Conservation (phyloP, 2,113 vertebrate genomes). For the Silurus meridionalis region DNA sequence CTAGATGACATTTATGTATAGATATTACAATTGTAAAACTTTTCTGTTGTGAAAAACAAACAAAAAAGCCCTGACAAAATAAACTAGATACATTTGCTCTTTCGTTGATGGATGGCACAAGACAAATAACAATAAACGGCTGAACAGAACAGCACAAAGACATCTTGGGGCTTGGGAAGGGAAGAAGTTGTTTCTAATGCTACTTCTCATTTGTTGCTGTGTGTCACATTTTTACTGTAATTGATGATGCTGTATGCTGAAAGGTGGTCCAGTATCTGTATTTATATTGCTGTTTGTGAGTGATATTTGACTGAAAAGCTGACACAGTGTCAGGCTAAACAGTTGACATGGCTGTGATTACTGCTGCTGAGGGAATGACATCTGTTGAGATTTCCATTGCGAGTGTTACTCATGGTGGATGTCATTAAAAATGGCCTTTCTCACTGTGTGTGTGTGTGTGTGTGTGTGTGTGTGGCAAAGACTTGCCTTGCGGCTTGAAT, state of each 20-base stretch:
- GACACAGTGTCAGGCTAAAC: slow-evolving; percentile 20
- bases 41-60: background rate
- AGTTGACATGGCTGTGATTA: slow-evolving; percentile 45
- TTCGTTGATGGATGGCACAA: background rate
- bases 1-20: slow-evolving; percentile 24
- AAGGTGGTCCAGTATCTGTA: slow-evolving; percentile 18
- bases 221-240: slow-evolving; percentile 2
- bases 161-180: background rate
- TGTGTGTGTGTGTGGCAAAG: slow-evolving; percentile 35
- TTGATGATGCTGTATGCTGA: background rate
- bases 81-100: background rate
- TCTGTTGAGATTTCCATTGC: slow-evolving; percentile 52
- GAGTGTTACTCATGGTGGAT: slow-evolving; percentile 46
- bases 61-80: no score
- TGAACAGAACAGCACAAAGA: background rate
- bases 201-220: background rate
- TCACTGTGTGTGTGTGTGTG: slow-evolving; percentile 7
- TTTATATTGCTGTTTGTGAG: slow-evolving; percentile 12
- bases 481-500: slow-evolving; percentile 42
- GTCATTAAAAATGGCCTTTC: slow-evolving; percentile 48
- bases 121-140: background rate
- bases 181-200: background rate
- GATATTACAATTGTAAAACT: background rate
- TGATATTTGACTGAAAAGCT: slow-evolving; percentile 49
- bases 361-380: slow-evolving; percentile 51